A percentile compares a stretch with the other conserved stretches of the same genome.
Evolutionary conservation across 2,888 invertebrate species (phyloP).

Genomic region (Apodemia mormo): DNA sequence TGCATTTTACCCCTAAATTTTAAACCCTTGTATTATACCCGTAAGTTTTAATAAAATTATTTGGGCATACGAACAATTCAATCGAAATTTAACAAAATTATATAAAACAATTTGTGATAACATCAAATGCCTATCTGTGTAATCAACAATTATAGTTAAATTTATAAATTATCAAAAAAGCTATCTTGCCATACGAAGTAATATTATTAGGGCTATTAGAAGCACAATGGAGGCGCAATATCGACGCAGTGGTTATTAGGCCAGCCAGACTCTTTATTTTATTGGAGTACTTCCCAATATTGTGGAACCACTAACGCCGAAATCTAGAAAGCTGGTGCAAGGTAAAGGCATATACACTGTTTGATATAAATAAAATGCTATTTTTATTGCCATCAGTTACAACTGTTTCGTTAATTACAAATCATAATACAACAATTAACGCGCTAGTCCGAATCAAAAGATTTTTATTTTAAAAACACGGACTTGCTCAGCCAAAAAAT

Average conservation of each 20-base stretch:
- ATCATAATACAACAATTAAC: too few relatives aligned
- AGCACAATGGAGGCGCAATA: constrained; percentile 9
- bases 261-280: neutral
- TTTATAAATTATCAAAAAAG: neutral
- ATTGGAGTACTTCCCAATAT: constrained; percentile 12
- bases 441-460: too few relatives aligned
- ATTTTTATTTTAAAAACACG: too few relatives aligned
- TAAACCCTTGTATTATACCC: too few relatives aligned
- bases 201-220: neutral
- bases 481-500: too few relatives aligned
- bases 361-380: too few relatives aligned
- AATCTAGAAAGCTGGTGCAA: neutral
- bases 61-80: too few relatives aligned
- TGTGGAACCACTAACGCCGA: constrained; percentile 3
- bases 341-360: neutral
- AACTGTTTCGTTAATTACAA: neutral
- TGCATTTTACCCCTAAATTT: too few relatives aligned
- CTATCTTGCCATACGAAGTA: constrained; percentile 14
- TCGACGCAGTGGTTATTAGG: constrained; percentile 11
- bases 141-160: neutral
- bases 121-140: neutral
- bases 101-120: neutral
- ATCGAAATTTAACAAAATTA: neutral
- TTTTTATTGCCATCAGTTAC: too few relatives aligned
- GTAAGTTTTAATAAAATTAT: too few relatives aligned